Evolutionary conservation across 2,888 invertebrate species (phyloP).

Genomic region (Scaptomyza polygonia): DNA sequence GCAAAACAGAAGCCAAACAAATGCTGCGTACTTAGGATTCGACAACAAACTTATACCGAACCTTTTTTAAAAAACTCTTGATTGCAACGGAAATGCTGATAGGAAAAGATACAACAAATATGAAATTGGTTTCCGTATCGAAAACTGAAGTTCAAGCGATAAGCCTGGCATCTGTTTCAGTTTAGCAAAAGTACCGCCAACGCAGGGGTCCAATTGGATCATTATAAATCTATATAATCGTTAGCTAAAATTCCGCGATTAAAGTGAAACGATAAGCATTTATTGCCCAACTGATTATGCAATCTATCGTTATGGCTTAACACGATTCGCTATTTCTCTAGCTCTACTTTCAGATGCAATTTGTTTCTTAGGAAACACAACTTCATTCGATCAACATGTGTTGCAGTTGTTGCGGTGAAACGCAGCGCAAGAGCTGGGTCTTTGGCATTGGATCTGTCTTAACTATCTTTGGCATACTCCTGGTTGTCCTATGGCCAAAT

Average conservation of each 20-base stretch:
- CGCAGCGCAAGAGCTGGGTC: constrained; percentile 82
- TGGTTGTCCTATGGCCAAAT: constrained; percentile 79
- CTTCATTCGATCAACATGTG: constrained; percentile 68
- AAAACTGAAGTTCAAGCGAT: constrained; percentile 30
- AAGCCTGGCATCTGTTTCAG: constrained; percentile 15
- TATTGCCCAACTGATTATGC: constrained; percentile 21
- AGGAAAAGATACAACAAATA: constrained; percentile 27
- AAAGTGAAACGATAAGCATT: constrained; percentile 25
- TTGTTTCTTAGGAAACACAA: constrained; percentile 5
- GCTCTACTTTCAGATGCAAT: constrained; percentile 32
- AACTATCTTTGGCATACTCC: constrained; percentile 70
- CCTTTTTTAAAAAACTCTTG: constrained; percentile 19
- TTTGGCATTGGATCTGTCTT: constrained; percentile 82
- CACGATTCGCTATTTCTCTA: not conserved
- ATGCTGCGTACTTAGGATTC: constrained; percentile 6
- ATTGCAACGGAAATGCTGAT: constrained; percentile 33
- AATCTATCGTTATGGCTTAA: not conserved
- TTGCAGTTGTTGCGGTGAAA: constrained; percentile 81
- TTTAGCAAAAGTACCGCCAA: not conserved
- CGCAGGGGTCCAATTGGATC: constrained; percentile 19
- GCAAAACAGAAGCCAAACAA: constrained; percentile 35
- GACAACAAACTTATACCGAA: not conserved
- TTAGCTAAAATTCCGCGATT: constrained; percentile 40
- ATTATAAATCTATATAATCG: constrained; percentile 11
- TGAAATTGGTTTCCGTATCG: constrained; percentile 16